Evolutionary conservation across 1,140 invertebrate genomes (phyloP).

Genomic region (Acromyrmex heyeri): DNA sequence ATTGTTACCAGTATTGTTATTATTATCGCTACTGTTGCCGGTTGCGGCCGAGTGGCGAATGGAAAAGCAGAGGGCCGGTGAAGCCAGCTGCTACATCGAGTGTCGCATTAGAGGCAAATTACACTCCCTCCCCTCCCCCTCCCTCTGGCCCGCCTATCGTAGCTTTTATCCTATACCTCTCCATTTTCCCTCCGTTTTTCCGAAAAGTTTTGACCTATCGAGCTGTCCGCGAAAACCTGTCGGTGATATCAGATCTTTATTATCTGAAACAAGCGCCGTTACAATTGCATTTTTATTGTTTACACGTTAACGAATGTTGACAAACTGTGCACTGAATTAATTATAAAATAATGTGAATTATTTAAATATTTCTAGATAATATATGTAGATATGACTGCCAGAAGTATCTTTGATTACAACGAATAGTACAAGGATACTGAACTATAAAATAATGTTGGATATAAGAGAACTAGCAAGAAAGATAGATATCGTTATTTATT

Average conservation of each 20-base stretch:
- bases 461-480: neutral
- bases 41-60: constrained; percentile 75
- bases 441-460: neutral
- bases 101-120: constrained; percentile 78
- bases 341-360: neutral
- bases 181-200: constrained; percentile 39
- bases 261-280: neutral
- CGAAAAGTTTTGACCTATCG: constrained; percentile 41
- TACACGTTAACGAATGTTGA: neutral
- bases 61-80: constrained; percentile 71
- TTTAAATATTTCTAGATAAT: neutral
- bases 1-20: constrained; percentile 83
- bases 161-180: constrained; percentile 31
- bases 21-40: constrained; percentile 85
- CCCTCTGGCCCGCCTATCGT: constrained; percentile 27
- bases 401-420: neutral
- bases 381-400: neutral
- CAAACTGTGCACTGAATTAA: neutral
- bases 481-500: no score
- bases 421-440: neutral
- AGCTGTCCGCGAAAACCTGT: neutral
- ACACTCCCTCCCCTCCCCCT: constrained; percentile 60
- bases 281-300: neutral
- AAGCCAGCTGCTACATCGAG: constrained; percentile 75
- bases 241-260: neutral